Percentiles rank a stretch among this genome's conserved stretches.
Conservation (phyloP, 2,113 vertebrate genomes). For the Eulacestoma nigropectus region DNA sequence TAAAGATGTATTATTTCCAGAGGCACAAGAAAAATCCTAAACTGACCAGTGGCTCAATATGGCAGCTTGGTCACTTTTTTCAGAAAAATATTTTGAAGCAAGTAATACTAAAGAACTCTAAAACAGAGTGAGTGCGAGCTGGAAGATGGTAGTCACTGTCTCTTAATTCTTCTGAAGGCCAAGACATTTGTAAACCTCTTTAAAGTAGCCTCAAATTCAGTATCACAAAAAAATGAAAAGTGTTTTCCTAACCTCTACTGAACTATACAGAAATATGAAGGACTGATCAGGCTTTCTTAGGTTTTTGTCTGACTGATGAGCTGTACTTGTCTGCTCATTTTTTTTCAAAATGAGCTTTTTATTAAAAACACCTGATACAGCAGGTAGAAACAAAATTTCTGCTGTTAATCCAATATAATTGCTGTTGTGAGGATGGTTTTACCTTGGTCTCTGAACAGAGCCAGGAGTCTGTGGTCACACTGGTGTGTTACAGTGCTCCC, state of each 20-base stretch:
- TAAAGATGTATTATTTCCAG: neutral
- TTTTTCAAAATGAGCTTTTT: neutral
- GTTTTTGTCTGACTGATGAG: neutral
- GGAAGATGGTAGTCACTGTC: neutral
- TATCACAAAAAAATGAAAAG: neutral
- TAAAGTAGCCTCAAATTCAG: neutral
- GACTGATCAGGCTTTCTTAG: neutral
- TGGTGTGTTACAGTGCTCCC: neutral
- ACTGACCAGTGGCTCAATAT: neutral
- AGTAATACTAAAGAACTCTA: conserved; percentile 1
- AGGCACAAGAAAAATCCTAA: neutral
- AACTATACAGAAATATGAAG: neutral
- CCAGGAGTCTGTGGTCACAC: neutral
- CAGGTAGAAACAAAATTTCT: neutral
- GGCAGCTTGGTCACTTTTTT: neutral
- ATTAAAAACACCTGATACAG: neutral
- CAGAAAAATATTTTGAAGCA: conserved; percentile 15
- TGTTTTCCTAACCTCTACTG: neutral
- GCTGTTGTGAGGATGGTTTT: neutral
- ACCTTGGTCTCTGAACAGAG: neutral
- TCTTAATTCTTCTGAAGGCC: neutral
- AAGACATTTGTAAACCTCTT: neutral
- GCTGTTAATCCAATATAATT: neutral
- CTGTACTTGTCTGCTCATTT: neutral
- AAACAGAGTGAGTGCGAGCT: conserved; percentile 10